These are phyloP conservation scores for Liasis olivaceus DNA, from an alignment of 2,797 vertebrate species.

Conservation along the genomic window DNA sequence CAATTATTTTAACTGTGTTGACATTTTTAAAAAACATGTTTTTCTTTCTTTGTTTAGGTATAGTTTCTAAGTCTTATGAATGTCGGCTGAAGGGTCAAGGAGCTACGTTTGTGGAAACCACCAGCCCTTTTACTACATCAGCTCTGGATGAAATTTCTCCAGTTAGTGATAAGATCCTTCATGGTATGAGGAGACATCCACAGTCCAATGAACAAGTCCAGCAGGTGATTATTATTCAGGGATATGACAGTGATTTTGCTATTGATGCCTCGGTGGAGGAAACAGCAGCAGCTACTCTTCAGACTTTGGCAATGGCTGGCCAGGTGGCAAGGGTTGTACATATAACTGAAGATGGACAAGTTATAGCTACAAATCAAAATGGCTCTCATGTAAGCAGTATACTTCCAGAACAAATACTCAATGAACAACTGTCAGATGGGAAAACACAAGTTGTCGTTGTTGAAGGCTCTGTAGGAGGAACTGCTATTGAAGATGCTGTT, in stretches of 20 bases:
- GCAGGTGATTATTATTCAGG: slow-evolving; percentile 97
- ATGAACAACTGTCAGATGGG: slow-evolving; percentile 69
- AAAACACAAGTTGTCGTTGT: slow-evolving; percentile 90
- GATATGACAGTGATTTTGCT: slow-evolving; percentile 81
- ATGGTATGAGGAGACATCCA: slow-evolving; percentile 53
- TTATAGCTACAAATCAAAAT: slow-evolving; percentile 82
- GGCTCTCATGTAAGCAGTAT: slow-evolving; percentile 72
- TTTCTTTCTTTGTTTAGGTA: slow-evolving; percentile 77
- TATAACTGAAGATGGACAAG: slow-evolving; percentile 92
- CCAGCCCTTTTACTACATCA: slow-evolving; percentile 75
- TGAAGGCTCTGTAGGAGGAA: slow-evolving; percentile 72
- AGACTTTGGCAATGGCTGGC: slow-evolving; percentile 92
- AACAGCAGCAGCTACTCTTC: slow-evolving; percentile 91
- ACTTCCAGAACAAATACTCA: slow-evolving; percentile 73
- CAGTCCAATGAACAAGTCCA: slow-evolving; percentile 80
- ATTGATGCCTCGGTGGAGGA: slow-evolving; percentile 90
- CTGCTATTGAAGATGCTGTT: slow-evolving; percentile 58
- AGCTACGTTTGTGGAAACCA: slow-evolving; percentile 90
- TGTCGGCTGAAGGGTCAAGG: slow-evolving; percentile 96
- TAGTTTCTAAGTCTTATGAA: slow-evolving; percentile 97
- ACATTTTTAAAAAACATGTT: background rate
- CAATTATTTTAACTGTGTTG: background rate
- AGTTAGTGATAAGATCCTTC: slow-evolving; percentile 61
- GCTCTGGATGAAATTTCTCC: slow-evolving; percentile 72
- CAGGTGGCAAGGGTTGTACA: slow-evolving; percentile 94